Percentiles rank a stretch among this genome's conserved stretches.
Evolutionary conservation across 1,140 invertebrate genomes (phyloP).

Genomic region (Armadillidium nasatum): DNA sequence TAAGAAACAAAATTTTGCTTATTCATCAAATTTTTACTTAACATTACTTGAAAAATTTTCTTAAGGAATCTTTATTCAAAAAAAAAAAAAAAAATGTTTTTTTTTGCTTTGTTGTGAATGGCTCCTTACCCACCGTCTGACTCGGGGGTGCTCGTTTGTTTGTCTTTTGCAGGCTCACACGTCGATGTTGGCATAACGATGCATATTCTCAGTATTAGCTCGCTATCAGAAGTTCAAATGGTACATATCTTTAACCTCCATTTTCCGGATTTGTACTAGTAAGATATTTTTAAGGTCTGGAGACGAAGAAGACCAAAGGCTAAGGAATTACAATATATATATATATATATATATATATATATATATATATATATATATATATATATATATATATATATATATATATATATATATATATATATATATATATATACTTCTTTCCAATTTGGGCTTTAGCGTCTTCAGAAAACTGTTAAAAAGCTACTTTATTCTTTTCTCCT

Average conservation of each 20-base stretch:
- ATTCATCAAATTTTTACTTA: neutral
- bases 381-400: no score
- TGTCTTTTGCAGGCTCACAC: slow-evolving; percentile 76
- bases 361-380: no score
- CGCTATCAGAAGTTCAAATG: slow-evolving; percentile 98
- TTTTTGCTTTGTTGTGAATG: neutral
- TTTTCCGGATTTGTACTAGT: neutral
- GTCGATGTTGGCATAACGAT: slow-evolving; percentile 95
- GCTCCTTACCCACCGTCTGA: neutral
- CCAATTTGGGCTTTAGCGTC: no score
- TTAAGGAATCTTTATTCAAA: no score
- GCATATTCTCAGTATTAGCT: slow-evolving; percentile 97
- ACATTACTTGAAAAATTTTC: neutral
- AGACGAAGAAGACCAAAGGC: neutral
- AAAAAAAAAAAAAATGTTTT: neutral
- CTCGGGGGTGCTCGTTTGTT: slow-evolving; percentile 28
- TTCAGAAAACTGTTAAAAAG: no score
- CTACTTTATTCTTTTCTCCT: no score
- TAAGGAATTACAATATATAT: no score
- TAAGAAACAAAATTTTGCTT: neutral
- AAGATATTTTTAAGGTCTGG: slow-evolving; percentile 31
- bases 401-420: no score
- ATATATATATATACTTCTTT: no score
- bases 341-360: no score
- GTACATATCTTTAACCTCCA: slow-evolving; percentile 56